A percentile compares a stretch with the other conserved stretches of the same genome.
phyloP scores from a whole-genome alignment of 2,888 invertebrate species.

The Alitta virens region DNA sequence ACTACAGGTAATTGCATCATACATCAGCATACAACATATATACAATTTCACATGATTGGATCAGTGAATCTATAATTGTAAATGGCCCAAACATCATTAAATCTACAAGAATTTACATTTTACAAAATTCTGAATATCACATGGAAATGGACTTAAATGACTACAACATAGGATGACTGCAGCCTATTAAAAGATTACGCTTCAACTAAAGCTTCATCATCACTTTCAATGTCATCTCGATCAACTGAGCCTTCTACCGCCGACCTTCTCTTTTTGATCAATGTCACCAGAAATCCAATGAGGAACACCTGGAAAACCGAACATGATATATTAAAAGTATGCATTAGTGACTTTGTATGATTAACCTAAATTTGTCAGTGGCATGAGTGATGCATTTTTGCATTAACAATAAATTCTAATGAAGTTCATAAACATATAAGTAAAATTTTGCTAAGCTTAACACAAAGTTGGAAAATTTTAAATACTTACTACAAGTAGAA shows the following conservation, averaged over 20 bases:
- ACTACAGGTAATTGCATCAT: no score
- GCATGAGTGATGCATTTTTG: neutral
- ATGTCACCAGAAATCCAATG: conserved; percentile 45
- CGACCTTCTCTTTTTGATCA: conserved; percentile 42
- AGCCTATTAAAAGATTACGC: neutral
- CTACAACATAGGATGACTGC: neutral
- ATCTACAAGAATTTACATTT: no score
- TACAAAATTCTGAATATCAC: no score
- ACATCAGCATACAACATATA: no score
- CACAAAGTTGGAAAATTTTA: neutral
- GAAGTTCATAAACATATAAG: no score
- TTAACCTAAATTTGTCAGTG: no score
- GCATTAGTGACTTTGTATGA: no score
- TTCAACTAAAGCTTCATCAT: conserved; percentile 41
- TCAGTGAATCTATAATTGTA: no score
- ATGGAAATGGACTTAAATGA: neutral
- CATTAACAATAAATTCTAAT: neutral
- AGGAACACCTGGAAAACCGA: conserved; percentile 39
- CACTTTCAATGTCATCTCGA: conserved; percentile 49
- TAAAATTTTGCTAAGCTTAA: no score
- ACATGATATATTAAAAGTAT: neutral
- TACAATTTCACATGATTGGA: no score
- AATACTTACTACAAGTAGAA: conserved; percentile 48
- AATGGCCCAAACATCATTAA: no score
- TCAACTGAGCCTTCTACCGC: conserved; percentile 49